These are phyloP conservation scores for Aplodontia rufa DNA, from an alignment of 2,113 vertebrate genomes.

Conservation along the genomic window DNA sequence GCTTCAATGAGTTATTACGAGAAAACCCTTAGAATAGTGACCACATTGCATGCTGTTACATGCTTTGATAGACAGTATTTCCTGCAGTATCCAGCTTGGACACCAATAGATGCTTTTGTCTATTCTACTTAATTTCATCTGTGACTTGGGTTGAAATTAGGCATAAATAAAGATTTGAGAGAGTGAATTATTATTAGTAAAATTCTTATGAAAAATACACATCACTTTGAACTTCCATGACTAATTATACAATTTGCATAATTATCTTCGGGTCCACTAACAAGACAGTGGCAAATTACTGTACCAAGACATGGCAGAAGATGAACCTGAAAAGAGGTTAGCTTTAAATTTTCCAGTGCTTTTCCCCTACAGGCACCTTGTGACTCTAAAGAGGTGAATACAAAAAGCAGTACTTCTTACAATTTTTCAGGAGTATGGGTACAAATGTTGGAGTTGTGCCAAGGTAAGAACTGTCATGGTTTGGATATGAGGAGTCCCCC, in stretches of 20 bases:
- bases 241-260: neutral
- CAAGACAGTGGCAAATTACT: neutral
- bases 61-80: neutral
- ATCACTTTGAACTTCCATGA: neutral
- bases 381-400: neutral
- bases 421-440: neutral
- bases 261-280: neutral
- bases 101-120: neutral
- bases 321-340: neutral
- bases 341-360: neutral
- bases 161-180: neutral
- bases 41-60: neutral
- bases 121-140: slow-evolving; percentile 37
- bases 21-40: neutral
- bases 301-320: neutral
- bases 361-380: neutral
- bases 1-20: neutral
- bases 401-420: neutral
- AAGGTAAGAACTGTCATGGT: no score
- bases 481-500: no score
- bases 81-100: neutral
- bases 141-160: neutral
- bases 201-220: neutral
- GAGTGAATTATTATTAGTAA: slow-evolving; percentile 4
- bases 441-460: neutral